Base-by-base conservation (phyloP, 2,797 vertebrate species). In the Petrocephalus schoutedeni region DNA sequence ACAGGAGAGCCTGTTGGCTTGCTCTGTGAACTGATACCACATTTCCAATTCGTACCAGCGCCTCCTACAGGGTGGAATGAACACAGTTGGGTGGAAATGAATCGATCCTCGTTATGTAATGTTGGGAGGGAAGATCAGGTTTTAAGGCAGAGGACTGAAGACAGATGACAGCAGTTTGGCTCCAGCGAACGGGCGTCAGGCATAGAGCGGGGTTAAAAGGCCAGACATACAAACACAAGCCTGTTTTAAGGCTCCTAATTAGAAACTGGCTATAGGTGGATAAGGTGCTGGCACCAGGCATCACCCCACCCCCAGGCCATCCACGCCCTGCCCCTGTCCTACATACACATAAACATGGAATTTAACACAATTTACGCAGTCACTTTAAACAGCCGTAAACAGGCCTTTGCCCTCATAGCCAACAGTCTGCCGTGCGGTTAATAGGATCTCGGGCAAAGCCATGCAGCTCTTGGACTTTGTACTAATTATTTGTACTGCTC, bases 361-460 rank as follows among this genome's bases (percentile, higher is more conserved):
- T 71, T 28, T 71, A 36, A 71, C 32, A 2, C 14, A 32, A 32
- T 71, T 71, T 32, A 71, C 0, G 12, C 67, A 36, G 67, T 36
- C 67, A 23, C 21, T 64, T 36, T 10, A 57, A 57, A 36, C 28
- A 71, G 9, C 32, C 28, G 5, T 71, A 36, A 36, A 64, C 59
- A 64, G 28, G 67, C 5, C 28, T 32, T 71, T 32, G 28, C 28
- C 28, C 32, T 32, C 32, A 71, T 36, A 36, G 16, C 1, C 32
- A 1, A 71, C 9, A 36, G 9, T 71, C 0, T 71, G 32, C 28
- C 4, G 32, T 12, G 32, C 14, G 67, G 67, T 64, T 21, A 49
- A 41, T 71, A 87, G 87, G 90, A 93, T 92, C 88, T 6, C 1
- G 23, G 67, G 36, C 10, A 14, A 16, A 36, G 32, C 28, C 5